Percentiles rank a stretch among this genome's conserved stretches.
These are phyloP conservation scores for Lamprotornis superbus DNA, from an alignment of 2,113 vertebrate genomes.

Conservation along the genomic window DNA sequence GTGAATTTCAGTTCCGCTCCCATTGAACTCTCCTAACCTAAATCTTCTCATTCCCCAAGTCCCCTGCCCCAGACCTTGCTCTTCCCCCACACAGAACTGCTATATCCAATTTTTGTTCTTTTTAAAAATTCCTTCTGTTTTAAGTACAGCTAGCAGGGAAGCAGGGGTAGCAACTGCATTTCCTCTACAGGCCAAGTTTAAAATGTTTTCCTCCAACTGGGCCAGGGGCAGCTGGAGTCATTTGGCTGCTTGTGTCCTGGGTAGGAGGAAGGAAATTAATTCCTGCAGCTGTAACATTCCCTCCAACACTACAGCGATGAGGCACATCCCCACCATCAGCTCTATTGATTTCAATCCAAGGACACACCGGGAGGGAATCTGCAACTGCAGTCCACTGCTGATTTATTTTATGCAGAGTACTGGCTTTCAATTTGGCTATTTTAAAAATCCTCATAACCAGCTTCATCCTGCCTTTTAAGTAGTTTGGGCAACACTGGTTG, in stretches of 20 bases:
- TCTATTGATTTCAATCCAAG: conserved; percentile 4
- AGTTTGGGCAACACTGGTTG: not conserved
- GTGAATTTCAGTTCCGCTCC: not conserved
- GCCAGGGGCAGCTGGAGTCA: not conserved
- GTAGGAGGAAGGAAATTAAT: not conserved
- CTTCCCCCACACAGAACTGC: not conserved
- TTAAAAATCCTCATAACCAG: not conserved
- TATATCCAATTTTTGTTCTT: not conserved
- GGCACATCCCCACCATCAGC: not conserved
- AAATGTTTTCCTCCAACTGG: not conserved
- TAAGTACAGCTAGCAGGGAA: not conserved
- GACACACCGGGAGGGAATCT: not conserved
- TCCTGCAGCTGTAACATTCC: not conserved
- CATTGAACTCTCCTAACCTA: not conserved
- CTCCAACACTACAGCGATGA: not conserved
- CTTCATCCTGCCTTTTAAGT: not conserved
- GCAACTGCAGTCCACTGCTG: not conserved
- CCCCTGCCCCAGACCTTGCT: not conserved
- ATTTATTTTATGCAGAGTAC: not conserved
- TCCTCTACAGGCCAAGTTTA: not conserved
- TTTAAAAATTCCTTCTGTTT: not conserved
- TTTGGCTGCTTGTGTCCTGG: not conserved
- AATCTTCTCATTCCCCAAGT: not conserved
- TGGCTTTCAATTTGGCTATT: not conserved
- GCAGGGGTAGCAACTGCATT: not conserved